Evolutionary conservation across 1,140 invertebrate genomes (phyloP).

Genomic region (Papilio glaucus): DNA sequence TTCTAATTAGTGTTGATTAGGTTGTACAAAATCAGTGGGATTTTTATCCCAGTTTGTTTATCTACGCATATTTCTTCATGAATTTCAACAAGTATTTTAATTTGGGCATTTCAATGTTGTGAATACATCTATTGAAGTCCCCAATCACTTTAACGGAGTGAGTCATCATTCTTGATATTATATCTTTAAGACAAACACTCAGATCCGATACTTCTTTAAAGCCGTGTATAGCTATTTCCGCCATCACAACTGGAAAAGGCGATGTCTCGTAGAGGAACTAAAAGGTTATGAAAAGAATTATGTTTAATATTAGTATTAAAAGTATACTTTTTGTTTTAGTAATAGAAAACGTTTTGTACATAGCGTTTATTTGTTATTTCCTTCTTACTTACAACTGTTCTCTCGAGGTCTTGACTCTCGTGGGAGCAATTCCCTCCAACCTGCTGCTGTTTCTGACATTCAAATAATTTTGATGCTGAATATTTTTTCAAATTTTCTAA

Average conservation of each 20-base stretch:
- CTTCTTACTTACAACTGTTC: slow-evolving; percentile 69
- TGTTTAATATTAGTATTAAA: not conserved
- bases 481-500: slow-evolving; percentile 79
- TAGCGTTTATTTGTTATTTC: not conserved
- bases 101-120: slow-evolving; percentile 80
- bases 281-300: slow-evolving; percentile 40
- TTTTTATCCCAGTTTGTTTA: not conserved
- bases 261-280: slow-evolving; percentile 80
- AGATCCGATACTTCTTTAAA: slow-evolving; percentile 79
- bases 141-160: slow-evolving; percentile 79
- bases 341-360: too few relatives aligned
- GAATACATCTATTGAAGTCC: slow-evolving; percentile 78
- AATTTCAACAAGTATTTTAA: slow-evolving; percentile 76
- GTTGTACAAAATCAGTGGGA: slow-evolving; percentile 25
- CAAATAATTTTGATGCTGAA: slow-evolving; percentile 77
- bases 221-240: slow-evolving; percentile 76
- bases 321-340: too few relatives aligned
- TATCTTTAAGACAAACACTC: slow-evolving; percentile 76
- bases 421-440: slow-evolving; percentile 80
- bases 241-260: slow-evolving; percentile 79
- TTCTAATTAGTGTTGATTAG: not conserved
- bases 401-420: slow-evolving; percentile 77
- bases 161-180: slow-evolving; percentile 80
- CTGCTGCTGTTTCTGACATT: slow-evolving; percentile 79
- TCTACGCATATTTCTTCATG: slow-evolving; percentile 77